phyloP scores from a whole-genome alignment of 2,888 invertebrate species.

The Linnaemya tessellans region DNA sequence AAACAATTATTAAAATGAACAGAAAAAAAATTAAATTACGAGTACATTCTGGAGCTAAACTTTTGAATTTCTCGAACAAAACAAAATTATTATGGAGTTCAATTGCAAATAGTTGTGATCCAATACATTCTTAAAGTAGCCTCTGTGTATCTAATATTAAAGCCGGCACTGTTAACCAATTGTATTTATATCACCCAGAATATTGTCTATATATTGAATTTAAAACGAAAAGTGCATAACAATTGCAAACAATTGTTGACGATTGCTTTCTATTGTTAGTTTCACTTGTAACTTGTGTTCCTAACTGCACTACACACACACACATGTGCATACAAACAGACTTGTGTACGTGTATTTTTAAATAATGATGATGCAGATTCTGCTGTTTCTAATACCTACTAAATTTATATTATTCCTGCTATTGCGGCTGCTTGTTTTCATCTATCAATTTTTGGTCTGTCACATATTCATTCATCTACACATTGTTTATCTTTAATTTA shows the following conservation, averaged over 20 bases:
- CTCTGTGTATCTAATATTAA: neutral
- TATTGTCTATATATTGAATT: slow-evolving; percentile 11
- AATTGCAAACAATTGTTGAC: slow-evolving; percentile 52
- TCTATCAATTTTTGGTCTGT: slow-evolving; percentile 47
- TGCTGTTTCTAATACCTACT: neutral
- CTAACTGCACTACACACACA: neutral
- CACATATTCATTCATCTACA: slow-evolving; percentile 30
- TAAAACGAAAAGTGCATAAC: slow-evolving; percentile 59
- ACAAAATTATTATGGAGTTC: too few relatives aligned
- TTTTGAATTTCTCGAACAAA: too few relatives aligned
- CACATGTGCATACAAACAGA: too few relatives aligned
- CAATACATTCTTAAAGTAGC: too few relatives aligned
- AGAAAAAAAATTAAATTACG: too few relatives aligned
- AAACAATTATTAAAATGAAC: too few relatives aligned
- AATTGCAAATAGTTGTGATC: too few relatives aligned
- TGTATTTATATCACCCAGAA: neutral
- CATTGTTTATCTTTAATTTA: slow-evolving; percentile 54
- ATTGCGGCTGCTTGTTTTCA: slow-evolving; percentile 38
- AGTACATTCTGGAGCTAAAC: too few relatives aligned
- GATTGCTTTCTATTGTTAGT: slow-evolving; percentile 46
- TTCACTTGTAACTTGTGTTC: neutral
- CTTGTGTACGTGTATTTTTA: neutral
- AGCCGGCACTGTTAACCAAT: neutral
- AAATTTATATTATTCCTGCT: slow-evolving; percentile 7
- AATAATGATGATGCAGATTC: slow-evolving; percentile 19